Evolutionary conservation across 2,888 invertebrate genomes (phyloP).

Genomic region (Parascotia fuliginaria): DNA sequence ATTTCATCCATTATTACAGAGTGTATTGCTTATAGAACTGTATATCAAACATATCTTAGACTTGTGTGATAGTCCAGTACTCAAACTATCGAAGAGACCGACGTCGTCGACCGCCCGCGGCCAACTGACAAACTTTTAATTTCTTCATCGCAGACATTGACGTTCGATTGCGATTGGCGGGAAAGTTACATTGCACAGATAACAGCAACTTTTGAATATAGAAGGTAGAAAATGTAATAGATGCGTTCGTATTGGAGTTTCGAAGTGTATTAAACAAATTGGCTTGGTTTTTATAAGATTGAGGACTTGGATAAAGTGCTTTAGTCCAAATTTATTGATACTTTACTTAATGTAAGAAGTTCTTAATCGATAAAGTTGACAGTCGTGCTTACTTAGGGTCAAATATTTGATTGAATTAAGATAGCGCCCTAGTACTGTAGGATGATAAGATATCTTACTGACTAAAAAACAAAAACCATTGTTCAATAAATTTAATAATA

Average conservation of each 20-base stretch:
- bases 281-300: conserved; percentile 33
- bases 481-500: no score
- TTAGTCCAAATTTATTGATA: not conserved
- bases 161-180: conserved; percentile 79
- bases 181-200: conserved; percentile 79
- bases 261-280: conserved; percentile 43
- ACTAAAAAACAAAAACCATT: no score
- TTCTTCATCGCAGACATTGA: conserved; percentile 79
- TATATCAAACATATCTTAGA: conserved; percentile 20
- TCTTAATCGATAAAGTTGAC: not conserved
- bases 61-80: conserved; percentile 48
- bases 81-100: conserved; percentile 65
- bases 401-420: not conserved
- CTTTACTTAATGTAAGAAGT: not conserved
- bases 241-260: conserved; percentile 54
- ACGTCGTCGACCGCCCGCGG: conserved; percentile 70
- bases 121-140: conserved; percentile 82
- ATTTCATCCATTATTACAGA: no score
- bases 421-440: no score
- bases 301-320: conserved; percentile 13
- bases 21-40: no score
- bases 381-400: not conserved
- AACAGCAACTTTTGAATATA: conserved; percentile 65
- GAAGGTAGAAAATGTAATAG: conserved; percentile 62
- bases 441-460: no score